Base-by-base conservation (phyloP, 1,140 invertebrate species). In the Drosophila cardini region DNA sequence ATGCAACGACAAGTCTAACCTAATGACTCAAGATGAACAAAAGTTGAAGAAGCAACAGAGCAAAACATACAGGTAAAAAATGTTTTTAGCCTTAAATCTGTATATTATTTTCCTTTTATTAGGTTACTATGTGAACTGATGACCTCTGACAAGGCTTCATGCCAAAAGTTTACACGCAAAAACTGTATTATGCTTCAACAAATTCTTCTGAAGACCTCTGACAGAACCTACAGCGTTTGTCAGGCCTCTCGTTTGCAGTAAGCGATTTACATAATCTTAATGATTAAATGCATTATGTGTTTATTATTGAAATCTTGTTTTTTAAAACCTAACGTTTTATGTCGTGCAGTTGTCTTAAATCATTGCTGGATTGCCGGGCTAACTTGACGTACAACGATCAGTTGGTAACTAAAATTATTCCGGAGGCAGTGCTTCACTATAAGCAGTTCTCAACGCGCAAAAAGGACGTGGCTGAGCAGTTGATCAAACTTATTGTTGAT, bases 371-470 rank as follows among this genome's bases (percentile, higher is more conserved):
- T 72, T 85, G 90, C 5, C 93, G 95, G 32, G 93, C 94, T 4
- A 92, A 94, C 65, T 78, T 96, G 13, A 93, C 93, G 58, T 90
- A 93, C 8, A 94, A 94, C 52, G 95, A 94, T 78, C 94, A 95
- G 93, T 86, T 97, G 67, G 90, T 98, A 1, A 94, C 94, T 77
- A 94, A 94, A 42, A 94, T 96, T 0, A 92, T 98, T 7, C 96
- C 97, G 0, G 97, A 98, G 93, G 95, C 96, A 0, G 94, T 98
- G 1, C 90, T 97, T 2, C 96, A 95, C 76, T 96, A 96, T 1
- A 96, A 96, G 82, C 96, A 97, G 84, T 94, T 96, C 46, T 98
- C 97, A 85, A 94, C 95, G 21, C 96, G 95, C 85, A 97, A 97
- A 75, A 93, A 97, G 26, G 93, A 94, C 43, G 95, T 95, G 18